A percentile compares a stretch with the other conserved stretches of the same genome.
Conservation (phyloP, 2,797 vertebrate genomes). For the Sebastes glaucus region DNA sequence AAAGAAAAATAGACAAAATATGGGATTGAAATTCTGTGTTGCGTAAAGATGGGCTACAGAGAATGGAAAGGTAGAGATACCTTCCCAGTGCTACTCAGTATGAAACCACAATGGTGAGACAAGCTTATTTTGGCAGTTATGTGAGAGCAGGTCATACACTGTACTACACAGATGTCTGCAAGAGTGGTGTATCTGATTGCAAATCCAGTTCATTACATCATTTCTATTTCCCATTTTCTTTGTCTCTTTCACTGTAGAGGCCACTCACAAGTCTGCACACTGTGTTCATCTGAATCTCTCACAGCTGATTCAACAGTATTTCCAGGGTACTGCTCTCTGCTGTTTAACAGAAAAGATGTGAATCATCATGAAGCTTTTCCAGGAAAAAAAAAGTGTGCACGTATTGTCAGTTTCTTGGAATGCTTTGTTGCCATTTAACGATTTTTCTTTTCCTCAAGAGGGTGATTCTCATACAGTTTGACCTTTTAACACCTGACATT, state of each 20-base stretch:
- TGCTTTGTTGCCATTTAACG: not conserved
- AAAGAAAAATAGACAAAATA: not conserved
- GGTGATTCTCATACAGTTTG: not conserved
- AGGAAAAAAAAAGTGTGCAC: not conserved
- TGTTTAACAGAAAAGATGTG: not conserved
- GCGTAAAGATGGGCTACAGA: not conserved
- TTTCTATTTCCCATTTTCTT: conserved; percentile 20
- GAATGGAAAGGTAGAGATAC: conserved; percentile 1
- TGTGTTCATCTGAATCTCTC: conserved; percentile 20
- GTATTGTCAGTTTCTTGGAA: not conserved
- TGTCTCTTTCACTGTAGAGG: not conserved
- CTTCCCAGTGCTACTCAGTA: not conserved
- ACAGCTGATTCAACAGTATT: conserved; percentile 27
- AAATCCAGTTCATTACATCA: conserved; percentile 42
- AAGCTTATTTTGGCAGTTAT: conserved; percentile 8
- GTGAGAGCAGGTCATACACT: not conserved
- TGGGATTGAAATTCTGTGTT: not conserved
- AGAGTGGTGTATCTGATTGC: conserved; percentile 6
- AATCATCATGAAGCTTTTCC: not conserved
- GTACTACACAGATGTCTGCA: conserved; percentile 4
- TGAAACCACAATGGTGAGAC: conserved; percentile 2
- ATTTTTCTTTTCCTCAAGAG: not conserved
- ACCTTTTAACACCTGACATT: conserved; percentile 47
- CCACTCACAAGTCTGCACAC: conserved; percentile 5
- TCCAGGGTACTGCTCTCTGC: conserved; percentile 11